Evolutionary conservation across 2,888 invertebrate genomes (phyloP).

Genomic region (Notocelia uddmanniana): DNA sequence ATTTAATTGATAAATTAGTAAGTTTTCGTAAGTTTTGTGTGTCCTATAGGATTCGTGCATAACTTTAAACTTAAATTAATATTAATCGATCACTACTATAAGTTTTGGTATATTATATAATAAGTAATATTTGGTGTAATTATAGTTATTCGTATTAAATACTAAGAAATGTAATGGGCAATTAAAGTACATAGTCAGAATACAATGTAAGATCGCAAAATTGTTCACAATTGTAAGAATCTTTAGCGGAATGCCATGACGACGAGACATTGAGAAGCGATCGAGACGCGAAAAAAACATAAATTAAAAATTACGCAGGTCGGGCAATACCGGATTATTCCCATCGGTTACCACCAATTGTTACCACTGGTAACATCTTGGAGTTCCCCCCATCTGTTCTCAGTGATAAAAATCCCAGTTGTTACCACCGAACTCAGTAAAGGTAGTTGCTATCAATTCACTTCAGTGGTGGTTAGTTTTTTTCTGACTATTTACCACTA

Average conservation of each 20-base stretch:
- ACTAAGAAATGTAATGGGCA: conserved; percentile 36
- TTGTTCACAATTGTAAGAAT: conserved; percentile 39
- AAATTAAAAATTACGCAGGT: too few species aligned
- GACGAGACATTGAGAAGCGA: neutral
- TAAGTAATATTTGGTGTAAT: conserved; percentile 34
- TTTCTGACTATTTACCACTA: too few species aligned
- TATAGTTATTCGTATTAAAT: conserved; percentile 42
- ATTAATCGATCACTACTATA: conserved; percentile 37
- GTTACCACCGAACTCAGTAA: too few species aligned
- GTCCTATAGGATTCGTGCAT: conserved; percentile 20
- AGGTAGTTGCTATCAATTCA: too few species aligned
- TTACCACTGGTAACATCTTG: too few species aligned
- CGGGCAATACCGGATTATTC: too few species aligned
- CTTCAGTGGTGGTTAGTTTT: too few species aligned
- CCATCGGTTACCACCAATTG: too few species aligned
- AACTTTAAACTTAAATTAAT: conserved; percentile 23
- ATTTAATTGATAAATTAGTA: conserved; percentile 1
- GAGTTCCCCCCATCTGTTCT: too few species aligned
- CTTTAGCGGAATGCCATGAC: neutral
- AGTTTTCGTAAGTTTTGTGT: neutral
- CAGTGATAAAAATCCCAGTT: too few species aligned
- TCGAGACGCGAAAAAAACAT: too few species aligned
- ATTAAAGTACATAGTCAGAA: conserved; percentile 19
- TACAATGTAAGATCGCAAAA: conserved; percentile 25
- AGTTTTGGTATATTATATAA: conserved; percentile 18